phyloP scores from a whole-genome alignment of 2,113 vertebrate species.

The Aptenodytes forsteri region DNA sequence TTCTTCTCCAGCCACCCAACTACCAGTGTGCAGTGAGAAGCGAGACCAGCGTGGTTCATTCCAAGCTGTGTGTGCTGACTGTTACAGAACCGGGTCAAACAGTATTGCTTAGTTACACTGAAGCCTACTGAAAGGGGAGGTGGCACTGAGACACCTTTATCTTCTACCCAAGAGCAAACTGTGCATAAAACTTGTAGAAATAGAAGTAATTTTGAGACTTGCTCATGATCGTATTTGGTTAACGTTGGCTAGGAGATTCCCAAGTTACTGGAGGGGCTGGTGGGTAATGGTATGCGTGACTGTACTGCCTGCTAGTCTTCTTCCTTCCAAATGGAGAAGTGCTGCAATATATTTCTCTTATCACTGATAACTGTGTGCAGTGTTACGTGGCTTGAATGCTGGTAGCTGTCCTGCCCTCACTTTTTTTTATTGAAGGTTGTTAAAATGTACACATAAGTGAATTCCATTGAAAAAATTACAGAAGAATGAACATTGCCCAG shows the following conservation, averaged over 20 bases:
- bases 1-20: background rate
- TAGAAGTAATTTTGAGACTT: background rate
- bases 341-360: background rate
- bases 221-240: background rate
- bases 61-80: background rate
- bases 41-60: fast-evolving
- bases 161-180: background rate
- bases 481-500: background rate
- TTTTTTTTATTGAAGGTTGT: background rate
- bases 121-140: background rate
- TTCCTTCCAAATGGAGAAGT: background rate
- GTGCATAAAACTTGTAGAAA: background rate
- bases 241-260: background rate
- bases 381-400: background rate
- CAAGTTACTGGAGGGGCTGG: background rate
- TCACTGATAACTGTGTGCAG: background rate
- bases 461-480: background rate
- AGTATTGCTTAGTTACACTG: background rate
- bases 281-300: background rate
- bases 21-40: background rate
- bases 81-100: background rate
- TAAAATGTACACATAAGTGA: background rate
- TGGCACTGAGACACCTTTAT: background rate
- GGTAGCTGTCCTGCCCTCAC: background rate
- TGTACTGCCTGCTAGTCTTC: background rate